phyloP scores from a whole-genome alignment of 2,113 vertebrate species.

The Phylloscopus trochiloides region DNA sequence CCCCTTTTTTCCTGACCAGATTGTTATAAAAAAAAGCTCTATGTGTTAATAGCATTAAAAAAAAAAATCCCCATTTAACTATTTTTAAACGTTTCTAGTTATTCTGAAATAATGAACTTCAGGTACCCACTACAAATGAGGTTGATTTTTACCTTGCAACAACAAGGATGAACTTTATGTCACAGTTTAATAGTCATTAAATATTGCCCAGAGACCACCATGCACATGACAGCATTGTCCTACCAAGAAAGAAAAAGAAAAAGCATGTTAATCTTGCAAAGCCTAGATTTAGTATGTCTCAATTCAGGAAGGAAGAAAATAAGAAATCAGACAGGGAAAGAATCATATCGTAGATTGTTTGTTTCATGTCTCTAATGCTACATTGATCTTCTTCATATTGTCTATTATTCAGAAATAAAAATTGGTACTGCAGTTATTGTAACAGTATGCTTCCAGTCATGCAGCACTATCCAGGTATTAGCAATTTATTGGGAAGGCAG shows the following conservation, averaged over 20 bases:
- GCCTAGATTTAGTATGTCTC: not conserved
- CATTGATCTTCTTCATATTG: constrained; percentile 27
- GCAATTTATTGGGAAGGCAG: constrained; percentile 60
- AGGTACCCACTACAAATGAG: not conserved
- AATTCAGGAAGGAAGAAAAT: not conserved
- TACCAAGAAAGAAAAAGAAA: not conserved
- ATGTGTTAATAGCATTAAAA: not conserved
- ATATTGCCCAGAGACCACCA: not conserved
- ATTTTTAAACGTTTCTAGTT: not conserved
- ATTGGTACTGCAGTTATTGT: constrained; percentile 35
- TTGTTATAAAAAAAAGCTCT: not conserved
- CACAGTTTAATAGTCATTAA: not conserved
- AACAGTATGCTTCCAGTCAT: constrained; percentile 50
- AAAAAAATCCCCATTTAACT: not conserved
- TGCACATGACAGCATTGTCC: not conserved
- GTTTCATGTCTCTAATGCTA: constrained; percentile 17
- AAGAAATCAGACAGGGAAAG: constrained; percentile 21
- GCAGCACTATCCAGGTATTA: constrained; percentile 61
- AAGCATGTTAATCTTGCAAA: not conserved
- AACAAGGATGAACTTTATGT: not conserved
- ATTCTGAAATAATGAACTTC: not conserved
- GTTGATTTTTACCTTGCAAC: not conserved
- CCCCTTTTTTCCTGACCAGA: not conserved
- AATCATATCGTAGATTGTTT: constrained; percentile 18
- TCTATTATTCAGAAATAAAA: constrained; percentile 52